Evolutionary conservation across 2,888 invertebrate species (phyloP).

Genomic region (Drosophila testacea): DNA sequence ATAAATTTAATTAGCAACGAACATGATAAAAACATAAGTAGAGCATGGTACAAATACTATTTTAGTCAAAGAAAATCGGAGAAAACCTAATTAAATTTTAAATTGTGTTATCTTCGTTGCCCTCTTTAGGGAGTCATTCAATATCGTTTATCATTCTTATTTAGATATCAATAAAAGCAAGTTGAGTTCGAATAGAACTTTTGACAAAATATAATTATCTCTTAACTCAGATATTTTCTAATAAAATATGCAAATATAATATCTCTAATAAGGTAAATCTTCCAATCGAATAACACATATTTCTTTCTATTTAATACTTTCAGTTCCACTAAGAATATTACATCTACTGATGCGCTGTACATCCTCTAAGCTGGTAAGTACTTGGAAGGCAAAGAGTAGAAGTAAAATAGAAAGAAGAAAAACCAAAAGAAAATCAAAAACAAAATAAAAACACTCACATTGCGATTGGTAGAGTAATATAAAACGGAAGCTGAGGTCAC

Average conservation of each 20-base stretch:
- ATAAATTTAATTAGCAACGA: too few species aligned
- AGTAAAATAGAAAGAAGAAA: constrained; percentile 1
- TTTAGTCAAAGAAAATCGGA: too few species aligned
- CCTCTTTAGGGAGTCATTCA: too few species aligned
- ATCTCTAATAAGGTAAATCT: background rate
- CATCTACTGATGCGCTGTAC: background rate
- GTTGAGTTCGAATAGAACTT: background rate
- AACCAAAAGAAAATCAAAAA: background rate
- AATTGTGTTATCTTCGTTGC: too few species aligned
- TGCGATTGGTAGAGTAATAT: constrained; percentile 35
- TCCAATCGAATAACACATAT: background rate
- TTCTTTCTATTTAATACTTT: background rate
- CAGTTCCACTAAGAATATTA: constrained; percentile 1
- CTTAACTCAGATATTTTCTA: background rate
- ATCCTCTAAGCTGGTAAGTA: constrained; percentile 30
- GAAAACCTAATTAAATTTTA: too few species aligned
- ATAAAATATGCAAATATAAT: background rate
- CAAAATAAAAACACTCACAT: background rate
- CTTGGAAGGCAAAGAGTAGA: background rate
- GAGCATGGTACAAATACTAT: too few species aligned
- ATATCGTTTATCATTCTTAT: background rate
- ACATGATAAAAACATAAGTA: too few species aligned
- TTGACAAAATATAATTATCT: background rate
- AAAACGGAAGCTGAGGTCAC: constrained; percentile 49
- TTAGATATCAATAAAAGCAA: background rate